Evolutionary conservation across 2,797 vertebrate genomes (phyloP).

Genomic region (Euphonia xanthogaster): DNA sequence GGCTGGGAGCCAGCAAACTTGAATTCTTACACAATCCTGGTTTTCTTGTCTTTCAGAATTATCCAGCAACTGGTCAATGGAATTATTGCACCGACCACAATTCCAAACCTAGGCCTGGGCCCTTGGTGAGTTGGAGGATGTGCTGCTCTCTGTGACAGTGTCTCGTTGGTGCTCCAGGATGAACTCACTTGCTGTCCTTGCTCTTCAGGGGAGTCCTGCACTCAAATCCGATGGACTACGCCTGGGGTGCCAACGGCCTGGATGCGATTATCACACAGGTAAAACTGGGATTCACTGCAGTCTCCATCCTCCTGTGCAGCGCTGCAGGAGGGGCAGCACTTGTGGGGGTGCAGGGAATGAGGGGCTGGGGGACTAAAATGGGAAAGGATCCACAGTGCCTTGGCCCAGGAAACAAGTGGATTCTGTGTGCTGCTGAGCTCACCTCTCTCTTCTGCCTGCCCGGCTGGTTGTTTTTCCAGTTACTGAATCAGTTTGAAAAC

Average conservation of each 20-base stretch:
- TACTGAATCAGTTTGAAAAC: conserved; percentile 99
- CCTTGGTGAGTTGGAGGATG: conserved; percentile 83
- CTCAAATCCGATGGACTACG: conserved; percentile 98
- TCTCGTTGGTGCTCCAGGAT: neutral
- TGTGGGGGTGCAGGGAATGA: fast-evolving
- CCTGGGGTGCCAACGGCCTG: conserved; percentile 95
- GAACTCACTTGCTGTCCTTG: conserved; percentile 2
- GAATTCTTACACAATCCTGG: neutral
- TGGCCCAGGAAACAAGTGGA: neutral
- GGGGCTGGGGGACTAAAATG: neutral
- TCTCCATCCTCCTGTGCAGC: fast-evolving
- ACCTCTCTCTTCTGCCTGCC: neutral
- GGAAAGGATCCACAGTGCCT: neutral
- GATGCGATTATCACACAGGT: conserved; percentile 98
- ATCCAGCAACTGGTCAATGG: conserved; percentile 97
- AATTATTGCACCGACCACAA: conserved; percentile 93
- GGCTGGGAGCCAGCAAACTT: neutral
- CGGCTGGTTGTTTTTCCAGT: conserved; percentile 74
- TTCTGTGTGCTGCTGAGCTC: neutral
- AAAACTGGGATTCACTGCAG: neutral
- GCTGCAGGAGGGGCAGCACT: neutral
- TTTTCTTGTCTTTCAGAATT: conserved; percentile 79
- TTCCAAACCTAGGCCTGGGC: conserved; percentile 92
- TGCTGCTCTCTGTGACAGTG: neutral
- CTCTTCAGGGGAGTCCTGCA: conserved; percentile 89